Conservation (phyloP, 1,140 invertebrate genomes). For the Eciton burchellii region DNA sequence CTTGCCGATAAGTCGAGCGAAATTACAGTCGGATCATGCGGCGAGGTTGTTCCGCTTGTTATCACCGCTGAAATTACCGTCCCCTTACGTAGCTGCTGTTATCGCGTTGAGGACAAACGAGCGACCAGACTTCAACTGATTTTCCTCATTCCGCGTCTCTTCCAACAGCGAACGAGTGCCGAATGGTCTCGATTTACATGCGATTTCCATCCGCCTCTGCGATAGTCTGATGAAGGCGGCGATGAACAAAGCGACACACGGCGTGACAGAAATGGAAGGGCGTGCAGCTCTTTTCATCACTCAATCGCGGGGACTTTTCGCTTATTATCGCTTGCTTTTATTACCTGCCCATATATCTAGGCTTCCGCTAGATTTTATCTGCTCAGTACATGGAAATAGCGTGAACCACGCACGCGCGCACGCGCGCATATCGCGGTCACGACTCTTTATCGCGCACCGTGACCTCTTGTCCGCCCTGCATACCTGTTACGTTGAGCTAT, state of each 20-base stretch:
- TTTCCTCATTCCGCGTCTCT: too few relatives aligned
- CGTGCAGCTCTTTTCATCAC: not conserved
- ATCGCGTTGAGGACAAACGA: not conserved
- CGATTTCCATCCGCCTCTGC: too few relatives aligned
- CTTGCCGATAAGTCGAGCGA: too few relatives aligned
- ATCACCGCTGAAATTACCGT: not conserved
- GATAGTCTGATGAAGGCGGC: too few relatives aligned
- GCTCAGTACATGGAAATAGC: not conserved
- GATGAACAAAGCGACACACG: too few relatives aligned
- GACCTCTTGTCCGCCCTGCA: not conserved
- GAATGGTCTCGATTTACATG: too few relatives aligned
- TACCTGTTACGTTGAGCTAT: not conserved
- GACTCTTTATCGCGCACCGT: not conserved
- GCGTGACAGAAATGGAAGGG: too few relatives aligned
- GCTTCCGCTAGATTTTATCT: conserved; percentile 15
- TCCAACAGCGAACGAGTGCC: too few relatives aligned
- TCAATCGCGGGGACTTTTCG: not conserved
- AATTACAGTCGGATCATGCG: too few relatives aligned
- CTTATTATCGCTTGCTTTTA: not conserved
- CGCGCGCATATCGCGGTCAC: not conserved
- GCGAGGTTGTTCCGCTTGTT: not conserved
- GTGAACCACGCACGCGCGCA: not conserved
- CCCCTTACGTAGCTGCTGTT: not conserved
- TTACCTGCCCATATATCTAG: not conserved
- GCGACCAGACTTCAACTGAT: too few relatives aligned